These are phyloP conservation scores for Clarias laeviceps DNA, from an alignment of 2,797 vertebrate species.

Conservation along the genomic window DNA sequence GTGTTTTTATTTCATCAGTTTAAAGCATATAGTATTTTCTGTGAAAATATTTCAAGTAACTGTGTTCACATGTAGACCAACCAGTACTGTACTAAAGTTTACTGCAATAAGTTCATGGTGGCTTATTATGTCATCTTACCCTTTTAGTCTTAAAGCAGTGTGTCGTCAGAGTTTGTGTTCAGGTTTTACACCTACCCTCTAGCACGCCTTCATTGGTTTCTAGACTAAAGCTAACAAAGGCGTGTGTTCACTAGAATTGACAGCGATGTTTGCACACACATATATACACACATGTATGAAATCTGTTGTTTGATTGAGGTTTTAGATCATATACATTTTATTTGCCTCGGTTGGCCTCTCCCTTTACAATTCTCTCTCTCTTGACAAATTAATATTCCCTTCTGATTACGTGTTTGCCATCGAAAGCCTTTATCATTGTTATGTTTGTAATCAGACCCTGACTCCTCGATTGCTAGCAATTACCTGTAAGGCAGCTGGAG, in stretches of 20 bases:
- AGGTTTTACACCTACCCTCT: slow-evolving; percentile 21
- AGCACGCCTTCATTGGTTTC: slow-evolving; percentile 7
- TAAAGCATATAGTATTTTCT: background rate
- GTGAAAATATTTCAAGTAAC: background rate
- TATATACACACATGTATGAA: slow-evolving; percentile 13
- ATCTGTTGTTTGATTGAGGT: slow-evolving; percentile 23
- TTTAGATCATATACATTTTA: slow-evolving; percentile 18
- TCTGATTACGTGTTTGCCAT: slow-evolving; percentile 78
- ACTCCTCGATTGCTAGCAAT: slow-evolving; percentile 74
- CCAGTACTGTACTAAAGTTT: background rate
- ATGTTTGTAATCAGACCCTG: slow-evolving; percentile 78
- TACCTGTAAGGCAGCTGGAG: slow-evolving; percentile 67
- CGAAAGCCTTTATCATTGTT: slow-evolving; percentile 75
- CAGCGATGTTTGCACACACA: slow-evolving; percentile 24
- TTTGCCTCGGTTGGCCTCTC: background rate
- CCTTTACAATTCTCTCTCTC: slow-evolving; percentile 34
- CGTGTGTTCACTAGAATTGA: slow-evolving; percentile 23
- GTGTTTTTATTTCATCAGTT: background rate
- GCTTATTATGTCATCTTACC: background rate
- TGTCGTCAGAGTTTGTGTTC: slow-evolving; percentile 2
- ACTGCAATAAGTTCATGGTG: background rate
- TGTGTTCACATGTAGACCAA: background rate
- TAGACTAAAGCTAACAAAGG: slow-evolving; percentile 40
- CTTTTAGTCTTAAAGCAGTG: background rate
- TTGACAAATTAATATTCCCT: slow-evolving; percentile 81